Conservation (phyloP, 2,797 vertebrate genomes). For the Xiphophorus birchmanni region DNA sequence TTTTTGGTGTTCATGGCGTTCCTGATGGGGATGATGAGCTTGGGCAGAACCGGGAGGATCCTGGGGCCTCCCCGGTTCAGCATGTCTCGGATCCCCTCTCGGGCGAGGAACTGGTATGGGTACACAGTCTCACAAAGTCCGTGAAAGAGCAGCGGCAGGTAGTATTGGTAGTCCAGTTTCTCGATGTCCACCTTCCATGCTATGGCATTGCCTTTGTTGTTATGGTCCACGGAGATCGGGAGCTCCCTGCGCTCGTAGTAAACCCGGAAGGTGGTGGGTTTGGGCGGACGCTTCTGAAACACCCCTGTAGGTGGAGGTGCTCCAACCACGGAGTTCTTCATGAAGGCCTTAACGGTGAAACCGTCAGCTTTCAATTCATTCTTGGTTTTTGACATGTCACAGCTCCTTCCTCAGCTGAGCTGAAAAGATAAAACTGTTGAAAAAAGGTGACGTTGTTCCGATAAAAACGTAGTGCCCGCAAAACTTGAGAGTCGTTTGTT, state of each 20-base stretch:
- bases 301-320: not conserved
- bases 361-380: not conserved
- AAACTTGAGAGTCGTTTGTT: not conserved
- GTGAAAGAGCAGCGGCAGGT: constrained; percentile 92
- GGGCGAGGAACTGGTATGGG: constrained; percentile 93
- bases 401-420: not conserved
- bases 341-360: constrained; percentile 13
- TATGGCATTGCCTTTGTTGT: not conserved
- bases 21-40: constrained; percentile 94
- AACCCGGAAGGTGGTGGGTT: constrained; percentile 3
- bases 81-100: constrained; percentile 91
- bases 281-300: not conserved
- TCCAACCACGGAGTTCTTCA: not conserved
- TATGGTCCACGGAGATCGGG: not conserved
- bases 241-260: not conserved
- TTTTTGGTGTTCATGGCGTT: constrained; percentile 95
- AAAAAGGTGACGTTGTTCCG: not conserved
- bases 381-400: not conserved
- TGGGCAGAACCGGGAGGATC: constrained; percentile 86
- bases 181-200: constrained; percentile 3
- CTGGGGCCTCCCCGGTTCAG: constrained; percentile 84
- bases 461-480: not conserved
- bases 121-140: constrained; percentile 76
- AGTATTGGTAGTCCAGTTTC: constrained; percentile 74
- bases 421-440: not conserved